Conservation (phyloP, 2,113 vertebrate species). For the Forbesichthys agassizii region DNA sequence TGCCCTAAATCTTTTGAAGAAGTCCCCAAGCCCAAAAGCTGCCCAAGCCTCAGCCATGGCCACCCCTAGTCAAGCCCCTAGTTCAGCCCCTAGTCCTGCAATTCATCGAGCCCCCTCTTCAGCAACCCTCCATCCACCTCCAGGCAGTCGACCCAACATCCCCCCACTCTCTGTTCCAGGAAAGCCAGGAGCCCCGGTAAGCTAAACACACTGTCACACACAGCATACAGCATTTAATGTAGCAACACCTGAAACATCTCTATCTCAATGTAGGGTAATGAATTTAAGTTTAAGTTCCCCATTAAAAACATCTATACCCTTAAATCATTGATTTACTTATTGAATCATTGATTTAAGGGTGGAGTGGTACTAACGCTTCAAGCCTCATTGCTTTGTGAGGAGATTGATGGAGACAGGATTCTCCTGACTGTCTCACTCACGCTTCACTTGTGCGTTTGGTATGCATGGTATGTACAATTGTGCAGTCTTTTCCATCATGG, state of each 20-base stretch:
- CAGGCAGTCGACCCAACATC: slow-evolving; percentile 78
- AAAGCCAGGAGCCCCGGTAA: slow-evolving; percentile 82
- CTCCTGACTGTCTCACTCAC: slow-evolving; percentile 13
- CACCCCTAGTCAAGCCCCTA: slow-evolving; percentile 13
- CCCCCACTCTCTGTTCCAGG: slow-evolving; percentile 86
- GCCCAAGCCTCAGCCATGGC: slow-evolving; percentile 13
- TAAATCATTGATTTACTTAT: too few species aligned
- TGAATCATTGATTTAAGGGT: neutral
- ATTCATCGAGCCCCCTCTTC: slow-evolving; percentile 31
- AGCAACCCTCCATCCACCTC: slow-evolving; percentile 44
- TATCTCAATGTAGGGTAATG: neutral
- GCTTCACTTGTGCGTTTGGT: too few species aligned
- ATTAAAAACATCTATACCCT: too few species aligned
- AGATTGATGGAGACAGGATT: slow-evolving; percentile 1
- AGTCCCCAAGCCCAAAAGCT: slow-evolving; percentile 56
- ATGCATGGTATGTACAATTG: too few species aligned
- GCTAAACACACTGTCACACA: slow-evolving; percentile 14
- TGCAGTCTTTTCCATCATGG: too few species aligned
- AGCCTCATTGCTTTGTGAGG: neutral
- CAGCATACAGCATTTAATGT: neutral
- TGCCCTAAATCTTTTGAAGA: slow-evolving; percentile 85
- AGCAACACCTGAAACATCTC: neutral
- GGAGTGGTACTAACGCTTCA: neutral
- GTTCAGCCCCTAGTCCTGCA: slow-evolving; percentile 18
- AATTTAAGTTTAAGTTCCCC: too few species aligned